phyloP scores from a whole-genome alignment of 2,797 vertebrate species.

The Xiphophorus birchmanni region DNA sequence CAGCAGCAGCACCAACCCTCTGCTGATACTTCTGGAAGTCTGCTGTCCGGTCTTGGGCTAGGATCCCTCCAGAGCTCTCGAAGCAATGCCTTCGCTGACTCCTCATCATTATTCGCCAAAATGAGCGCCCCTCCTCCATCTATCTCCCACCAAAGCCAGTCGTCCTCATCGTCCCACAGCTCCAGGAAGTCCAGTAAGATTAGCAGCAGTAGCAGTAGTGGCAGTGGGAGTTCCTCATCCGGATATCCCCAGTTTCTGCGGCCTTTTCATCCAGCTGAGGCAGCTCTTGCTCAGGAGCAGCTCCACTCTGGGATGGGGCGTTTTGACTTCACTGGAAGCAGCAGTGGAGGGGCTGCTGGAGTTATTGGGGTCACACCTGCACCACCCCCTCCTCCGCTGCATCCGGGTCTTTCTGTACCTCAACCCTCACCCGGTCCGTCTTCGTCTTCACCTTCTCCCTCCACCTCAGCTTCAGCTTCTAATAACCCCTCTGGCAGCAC shows the following conservation, averaged over 20 bases:
- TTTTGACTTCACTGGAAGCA: conserved; percentile 81
- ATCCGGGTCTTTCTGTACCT: conserved; percentile 82
- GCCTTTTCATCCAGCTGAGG: conserved; percentile 84
- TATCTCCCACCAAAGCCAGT: conserved; percentile 82
- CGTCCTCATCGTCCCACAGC: conserved; percentile 80
- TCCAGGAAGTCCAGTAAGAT: conserved; percentile 84
- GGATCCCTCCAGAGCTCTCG: conserved; percentile 81
- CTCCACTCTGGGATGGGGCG: conserved; percentile 85
- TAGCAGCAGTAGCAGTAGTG: conserved; percentile 69
- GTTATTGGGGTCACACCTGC: conserved; percentile 81
- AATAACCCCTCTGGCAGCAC: conserved; percentile 81
- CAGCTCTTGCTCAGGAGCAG: conserved; percentile 84
- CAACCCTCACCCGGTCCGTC: conserved; percentile 80
- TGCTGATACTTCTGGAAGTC: conserved; percentile 76
- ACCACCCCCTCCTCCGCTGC: conserved; percentile 82
- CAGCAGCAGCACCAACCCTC: conserved; percentile 83
- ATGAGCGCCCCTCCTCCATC: conserved; percentile 82
- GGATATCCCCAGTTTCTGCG: conserved; percentile 85
- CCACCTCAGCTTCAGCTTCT: conserved; percentile 76
- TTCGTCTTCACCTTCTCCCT: conserved; percentile 79
- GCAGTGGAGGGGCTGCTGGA: conserved; percentile 69
- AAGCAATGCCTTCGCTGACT: conserved; percentile 82
- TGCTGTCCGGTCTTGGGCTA: conserved; percentile 82
- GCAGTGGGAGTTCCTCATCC: conserved; percentile 70
- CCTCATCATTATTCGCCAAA: conserved; percentile 84